Evolutionary conservation across 2,888 invertebrate genomes (phyloP), one percentile per base, ranked within the genome.

Genomic region (Melieria crassipennis): DNA sequence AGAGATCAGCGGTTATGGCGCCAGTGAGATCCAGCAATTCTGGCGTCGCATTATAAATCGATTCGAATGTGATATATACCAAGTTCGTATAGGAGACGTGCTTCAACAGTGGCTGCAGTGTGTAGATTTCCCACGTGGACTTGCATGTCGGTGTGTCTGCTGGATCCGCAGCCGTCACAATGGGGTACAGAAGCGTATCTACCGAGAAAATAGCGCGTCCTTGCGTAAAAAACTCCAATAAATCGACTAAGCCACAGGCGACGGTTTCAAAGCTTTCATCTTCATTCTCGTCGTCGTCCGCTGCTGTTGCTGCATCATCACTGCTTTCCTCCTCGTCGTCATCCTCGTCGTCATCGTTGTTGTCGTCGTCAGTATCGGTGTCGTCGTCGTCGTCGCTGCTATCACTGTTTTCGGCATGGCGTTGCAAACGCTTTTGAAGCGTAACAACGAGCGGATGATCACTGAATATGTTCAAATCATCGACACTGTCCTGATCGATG

Each of bases 71-170:
- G 7, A 83, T 65, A 46, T 81, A 83, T 0, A 76, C 77, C 72
- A 81, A 69, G 63, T 84, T 84, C 13, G 76, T 76, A 47, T 81
- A 76, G 0, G 50, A 69, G 1, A 79, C n/a, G 42, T 79, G 72
- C 50, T 80, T 82, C 48, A 79, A 73, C 7, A 83, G 74, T n/a
- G 83, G 84, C 57, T 80, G 75, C 11, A 84, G 68, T 0, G 84
- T 83, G 56, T 84, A 82, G 5, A 83, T 75, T 67, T 81, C 77
- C 83, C 83, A 84, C 46, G 57, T 73, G 2, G 72, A 70, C 71
- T 75, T 76, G 43, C 71, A 72, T 4, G 75, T 67, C 43, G 74
- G 84, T 85, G 85, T 85, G 84, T n/a, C 80, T 82, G 1, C 85
- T 86, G 0, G 85, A 86, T 76, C 73, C 85, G 13, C 86, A 30